These are phyloP conservation scores for Pseudomyrmex flavicornis DNA, from an alignment of 1,140 invertebrate genomes.

Conservation along the genomic window DNA sequence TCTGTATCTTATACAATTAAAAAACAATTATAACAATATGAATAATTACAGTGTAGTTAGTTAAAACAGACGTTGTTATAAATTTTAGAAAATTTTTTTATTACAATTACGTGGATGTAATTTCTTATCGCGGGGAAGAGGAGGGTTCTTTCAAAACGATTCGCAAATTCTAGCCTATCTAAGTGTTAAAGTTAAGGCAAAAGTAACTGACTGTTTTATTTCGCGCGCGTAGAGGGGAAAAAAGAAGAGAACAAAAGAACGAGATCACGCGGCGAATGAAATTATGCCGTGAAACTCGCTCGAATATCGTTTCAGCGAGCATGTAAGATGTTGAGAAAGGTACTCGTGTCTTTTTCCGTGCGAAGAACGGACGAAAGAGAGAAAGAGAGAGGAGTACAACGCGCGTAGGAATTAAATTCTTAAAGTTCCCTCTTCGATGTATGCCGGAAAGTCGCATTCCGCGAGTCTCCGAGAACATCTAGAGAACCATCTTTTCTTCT, in stretches of 20 bases:
- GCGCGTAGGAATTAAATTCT: constrained; percentile 85
- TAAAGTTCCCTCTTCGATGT: constrained; percentile 83
- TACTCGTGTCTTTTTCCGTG: constrained; percentile 64
- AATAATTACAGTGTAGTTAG: neutral
- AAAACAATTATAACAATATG: neutral
- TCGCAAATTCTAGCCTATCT: constrained; percentile 29
- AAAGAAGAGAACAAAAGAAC: constrained; percentile 32
- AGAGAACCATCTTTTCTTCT: constrained; percentile 47
- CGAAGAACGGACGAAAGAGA: constrained; percentile 22
- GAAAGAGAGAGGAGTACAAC: constrained; percentile 29
- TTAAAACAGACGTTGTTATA: neutral
- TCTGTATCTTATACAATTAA: constrained; percentile 1
- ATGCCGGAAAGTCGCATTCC: constrained; percentile 84
- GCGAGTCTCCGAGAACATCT: constrained; percentile 78
- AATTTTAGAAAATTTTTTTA: neutral
- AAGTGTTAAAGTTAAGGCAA: constrained; percentile 1
- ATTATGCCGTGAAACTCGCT: constrained; percentile 54
- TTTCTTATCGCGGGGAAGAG: constrained; percentile 4
- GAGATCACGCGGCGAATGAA: constrained; percentile 56
- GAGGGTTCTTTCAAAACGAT: constrained; percentile 27
- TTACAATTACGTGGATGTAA: neutral
- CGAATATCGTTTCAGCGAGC: constrained; percentile 67
- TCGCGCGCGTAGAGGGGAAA: neutral
- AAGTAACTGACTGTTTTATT: constrained; percentile 36
- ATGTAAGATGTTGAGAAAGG: constrained; percentile 40